Evolutionary conservation across 2,113 vertebrate genomes (phyloP), one percentile per base, ranked within the genome.

Genomic region (Xenopus borealis): DNA sequence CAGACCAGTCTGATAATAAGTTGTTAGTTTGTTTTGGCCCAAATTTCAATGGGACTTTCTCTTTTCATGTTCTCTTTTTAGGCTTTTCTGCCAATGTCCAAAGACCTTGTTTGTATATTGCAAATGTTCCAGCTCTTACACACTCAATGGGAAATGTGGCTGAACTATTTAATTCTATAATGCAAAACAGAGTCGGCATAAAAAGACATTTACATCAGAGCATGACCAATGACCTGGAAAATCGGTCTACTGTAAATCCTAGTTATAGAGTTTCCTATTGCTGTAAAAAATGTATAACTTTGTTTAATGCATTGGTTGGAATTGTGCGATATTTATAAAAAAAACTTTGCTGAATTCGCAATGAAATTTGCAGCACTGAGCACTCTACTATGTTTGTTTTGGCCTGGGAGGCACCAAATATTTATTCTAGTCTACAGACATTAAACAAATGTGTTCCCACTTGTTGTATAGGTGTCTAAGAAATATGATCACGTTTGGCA

Each of bases 31-130:
- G 62, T 75, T 20, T 64, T 75, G 79, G 58, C 63, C 72, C 72
- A 66, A 71, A 47, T 52, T 71, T 62, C 46, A 71, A 64, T 79
- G 74, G 19, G 55, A 62, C 58, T 82, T 80, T 82, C 57, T 72
- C 66, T 18, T 69, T 5, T 20, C 23, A 75, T 72, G 73, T 27
- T 27, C 23, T 27, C 23, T 27, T 27, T 58, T 44, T 17, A 30
- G 52, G 57, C 5, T 67, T n/a, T 45, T 59, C 64, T 61, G 23
- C 13, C 40, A 44, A 55, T 66, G 30, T 44, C 47, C 61, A 72
- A 72, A 72, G 27, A 45, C 17, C 12, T 19, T 73, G 27, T 66
- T 66, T 75, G 64, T 59, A 20, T 46, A 52, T 50, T 61, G 65
- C 40, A 55, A 67, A 62, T 75, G 45, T 52, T 62, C 58, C 17